Conservation (phyloP, 2,888 invertebrate species). For the Ceraclea dissimilis region DNA sequence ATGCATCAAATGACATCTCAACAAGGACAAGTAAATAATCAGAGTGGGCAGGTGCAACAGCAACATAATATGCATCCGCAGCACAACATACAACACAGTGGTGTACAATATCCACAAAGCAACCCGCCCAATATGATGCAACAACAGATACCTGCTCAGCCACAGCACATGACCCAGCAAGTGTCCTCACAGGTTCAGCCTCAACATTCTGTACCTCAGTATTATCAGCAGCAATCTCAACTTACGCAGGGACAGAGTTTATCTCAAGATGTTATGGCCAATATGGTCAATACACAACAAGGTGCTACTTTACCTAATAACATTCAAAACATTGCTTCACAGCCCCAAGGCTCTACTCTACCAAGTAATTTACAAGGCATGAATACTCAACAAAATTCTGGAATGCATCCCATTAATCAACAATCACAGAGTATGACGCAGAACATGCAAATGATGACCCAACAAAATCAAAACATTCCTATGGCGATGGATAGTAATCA, state of each 20-base stretch:
- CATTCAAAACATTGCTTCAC: conserved; percentile 42
- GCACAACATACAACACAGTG: conserved; percentile 45
- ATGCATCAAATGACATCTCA: conserved; percentile 44
- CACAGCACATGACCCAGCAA: conserved; percentile 33
- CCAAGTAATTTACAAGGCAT: conserved; percentile 51
- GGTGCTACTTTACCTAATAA: conserved; percentile 42
- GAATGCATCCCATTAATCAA: conserved; percentile 41
- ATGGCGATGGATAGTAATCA: conserved; percentile 50
- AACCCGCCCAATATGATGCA: conserved; percentile 44
- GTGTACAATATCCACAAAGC: conserved; percentile 46
- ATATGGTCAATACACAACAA: conserved; percentile 42
- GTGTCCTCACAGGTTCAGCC: conserved; percentile 42
- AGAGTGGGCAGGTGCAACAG: conserved; percentile 39
- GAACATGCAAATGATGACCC: conserved; percentile 51
- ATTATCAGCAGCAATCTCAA: conserved; percentile 47
- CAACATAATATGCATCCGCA: conserved; percentile 45
- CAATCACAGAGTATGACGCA: conserved; percentile 52
- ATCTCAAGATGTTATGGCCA: conserved; percentile 45
- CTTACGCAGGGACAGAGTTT: conserved; percentile 45
- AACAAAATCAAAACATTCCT: conserved; percentile 47
- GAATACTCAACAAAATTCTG: conserved; percentile 44
- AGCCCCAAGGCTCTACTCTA: conserved; percentile 53
- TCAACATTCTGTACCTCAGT: conserved; percentile 43
- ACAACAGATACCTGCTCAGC: conserved; percentile 39
- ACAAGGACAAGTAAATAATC: conserved; percentile 44